Conservation (phyloP, 1,140 invertebrate genomes). For the Andrena cerasifolii region DNA sequence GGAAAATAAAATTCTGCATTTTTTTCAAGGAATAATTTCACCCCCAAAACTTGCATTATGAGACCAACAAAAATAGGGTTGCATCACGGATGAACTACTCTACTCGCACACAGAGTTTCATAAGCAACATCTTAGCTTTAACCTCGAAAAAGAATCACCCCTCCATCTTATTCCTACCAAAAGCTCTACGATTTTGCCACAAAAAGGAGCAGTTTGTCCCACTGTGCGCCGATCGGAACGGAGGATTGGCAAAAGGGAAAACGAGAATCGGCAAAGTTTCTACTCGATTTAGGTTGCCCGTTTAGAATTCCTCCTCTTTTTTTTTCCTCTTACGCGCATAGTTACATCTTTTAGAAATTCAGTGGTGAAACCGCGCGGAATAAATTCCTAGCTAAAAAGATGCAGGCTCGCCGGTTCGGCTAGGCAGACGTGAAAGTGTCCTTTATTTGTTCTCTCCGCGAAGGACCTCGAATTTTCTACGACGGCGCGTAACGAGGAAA, state of each 20-base stretch:
- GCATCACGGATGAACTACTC: no score
- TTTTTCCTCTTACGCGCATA: not conserved
- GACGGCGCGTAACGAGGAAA: constrained; percentile 11
- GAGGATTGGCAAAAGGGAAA: not conserved
- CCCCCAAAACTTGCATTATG: no score
- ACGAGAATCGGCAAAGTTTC: not conserved
- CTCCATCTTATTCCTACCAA: no score
- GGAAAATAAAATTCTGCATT: no score
- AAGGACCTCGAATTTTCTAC: constrained; percentile 7
- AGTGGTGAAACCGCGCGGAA: not conserved
- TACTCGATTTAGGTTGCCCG: not conserved
- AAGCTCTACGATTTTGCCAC: no score
- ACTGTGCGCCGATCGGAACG: not conserved
- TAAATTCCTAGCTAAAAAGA: not conserved
- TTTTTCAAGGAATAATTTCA: no score
- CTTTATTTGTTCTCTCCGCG: not conserved
- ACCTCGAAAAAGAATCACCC: no score
- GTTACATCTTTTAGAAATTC: constrained; percentile 5
- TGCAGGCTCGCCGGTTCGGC: not conserved
- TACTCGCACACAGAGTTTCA: no score
- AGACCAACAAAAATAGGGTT: no score
- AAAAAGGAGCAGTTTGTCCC: no score
- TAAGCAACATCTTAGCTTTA: no score
- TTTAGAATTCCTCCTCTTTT: not conserved
- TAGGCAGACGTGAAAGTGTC: constrained; percentile 6